Evolutionary conservation across 2,113 vertebrate genomes (phyloP).

Genomic region (Empidonax traillii): DNA sequence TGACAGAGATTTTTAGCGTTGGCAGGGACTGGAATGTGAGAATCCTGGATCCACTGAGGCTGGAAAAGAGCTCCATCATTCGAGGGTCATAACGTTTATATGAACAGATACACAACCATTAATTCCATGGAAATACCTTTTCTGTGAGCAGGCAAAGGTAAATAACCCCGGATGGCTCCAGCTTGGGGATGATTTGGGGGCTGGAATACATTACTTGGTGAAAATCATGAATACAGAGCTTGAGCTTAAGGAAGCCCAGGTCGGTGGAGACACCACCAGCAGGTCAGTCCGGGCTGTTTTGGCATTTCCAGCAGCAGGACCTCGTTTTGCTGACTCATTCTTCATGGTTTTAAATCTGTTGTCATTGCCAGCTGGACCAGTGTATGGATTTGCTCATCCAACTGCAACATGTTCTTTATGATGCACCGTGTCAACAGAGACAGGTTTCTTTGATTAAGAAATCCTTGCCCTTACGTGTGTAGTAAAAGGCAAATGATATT

Average conservation of each 20-base stretch:
- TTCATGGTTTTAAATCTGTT: not conserved
- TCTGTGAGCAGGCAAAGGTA: not conserved
- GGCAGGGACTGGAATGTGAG: not conserved
- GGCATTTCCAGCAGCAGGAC: not conserved
- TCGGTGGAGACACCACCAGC: not conserved
- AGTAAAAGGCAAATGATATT: not conserved
- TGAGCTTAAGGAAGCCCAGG: not conserved
- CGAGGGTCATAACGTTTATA: not conserved
- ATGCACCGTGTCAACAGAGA: not conserved
- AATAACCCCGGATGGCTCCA: not conserved
- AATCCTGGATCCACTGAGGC: accelerated
- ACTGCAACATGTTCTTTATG: not conserved
- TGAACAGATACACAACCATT: accelerated
- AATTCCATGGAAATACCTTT: not conserved
- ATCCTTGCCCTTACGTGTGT: not conserved
- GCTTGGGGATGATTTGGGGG: not conserved
- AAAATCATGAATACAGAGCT: accelerated
- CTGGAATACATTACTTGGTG: not conserved
- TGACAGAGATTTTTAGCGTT: not conserved
- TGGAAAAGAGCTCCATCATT: not conserved
- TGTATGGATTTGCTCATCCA: not conserved
- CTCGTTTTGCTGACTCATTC: not conserved
- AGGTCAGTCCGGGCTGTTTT: not conserved
- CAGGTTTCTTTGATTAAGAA: not conserved
- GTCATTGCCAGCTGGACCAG: not conserved